Evolutionary conservation across 37 sponge, comb jelly and placozoan species (phyloP).

Genomic region (Aphrocallistes beatrix): DNA sequence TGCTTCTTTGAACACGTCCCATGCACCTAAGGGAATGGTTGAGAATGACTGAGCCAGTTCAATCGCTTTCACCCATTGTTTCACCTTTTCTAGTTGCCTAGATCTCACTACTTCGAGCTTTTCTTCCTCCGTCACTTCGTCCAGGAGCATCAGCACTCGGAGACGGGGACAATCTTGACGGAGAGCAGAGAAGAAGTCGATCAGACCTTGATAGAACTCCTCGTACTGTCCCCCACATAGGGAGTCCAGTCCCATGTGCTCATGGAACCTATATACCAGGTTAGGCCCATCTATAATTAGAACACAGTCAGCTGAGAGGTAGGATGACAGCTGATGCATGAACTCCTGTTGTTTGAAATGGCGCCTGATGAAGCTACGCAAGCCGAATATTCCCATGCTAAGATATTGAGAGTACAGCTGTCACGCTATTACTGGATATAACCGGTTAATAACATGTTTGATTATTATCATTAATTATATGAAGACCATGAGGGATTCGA

Average conservation of each 20-base stretch:
- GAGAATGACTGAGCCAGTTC: background rate
- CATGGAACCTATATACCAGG: background rate
- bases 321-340: background rate
- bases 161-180: background rate
- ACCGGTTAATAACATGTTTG: no score
- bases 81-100: background rate
- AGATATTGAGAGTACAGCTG: no score
- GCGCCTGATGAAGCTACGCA: background rate
- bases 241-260: background rate
- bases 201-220: background rate
- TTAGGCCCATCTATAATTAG: background rate
- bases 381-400: background rate
- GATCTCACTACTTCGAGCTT: background rate
- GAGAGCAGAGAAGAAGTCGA: background rate
- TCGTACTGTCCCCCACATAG: slow-evolving; percentile 1
- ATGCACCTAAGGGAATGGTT: background rate
- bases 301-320: background rate
- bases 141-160: background rate
- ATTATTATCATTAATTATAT: no score
- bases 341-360: background rate
- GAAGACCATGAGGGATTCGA: no score
- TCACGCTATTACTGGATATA: no score
- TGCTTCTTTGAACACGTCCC: background rate
- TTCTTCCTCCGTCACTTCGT: background rate
- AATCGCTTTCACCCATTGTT: background rate